Evolutionary conservation across 1,140 invertebrate species (phyloP), one percentile per base, ranked within the genome.

Genomic region (Chrysomallon squamiferum): DNA sequence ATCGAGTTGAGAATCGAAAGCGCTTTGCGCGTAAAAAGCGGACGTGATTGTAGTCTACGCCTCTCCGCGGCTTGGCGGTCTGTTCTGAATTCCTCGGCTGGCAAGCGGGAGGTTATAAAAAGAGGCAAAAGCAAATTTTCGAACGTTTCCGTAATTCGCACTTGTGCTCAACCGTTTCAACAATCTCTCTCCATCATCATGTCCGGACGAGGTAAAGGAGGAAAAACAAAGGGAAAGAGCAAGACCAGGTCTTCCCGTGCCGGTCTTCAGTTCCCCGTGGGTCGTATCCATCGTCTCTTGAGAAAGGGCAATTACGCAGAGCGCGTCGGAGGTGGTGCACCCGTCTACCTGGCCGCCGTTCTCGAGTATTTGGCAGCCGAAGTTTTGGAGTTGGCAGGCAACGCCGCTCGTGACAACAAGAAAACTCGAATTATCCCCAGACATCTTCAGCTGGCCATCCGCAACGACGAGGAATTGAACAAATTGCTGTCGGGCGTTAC

Each of bases 381-480:
- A 74, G 85, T 69, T 63, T 68, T 88, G 13, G 88, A 89, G 68
- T 83, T 88, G 82, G 92, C 92, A 29, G 91, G 92, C 2, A 93
- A 94, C 73, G 92, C 92, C 20, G 93, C 93, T 0, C 76, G 87
- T 47, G 88, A 90, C 79, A 88, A 89, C 79, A 88, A 88, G 69
- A 88, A 79, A 47, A 59, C 66, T 2, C 76, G 77, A 66, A 82
- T 84, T 38, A 79, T 81, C 58, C 82, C 82, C 15, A 68, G 83
- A 25, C 83, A 84, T 69, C 66, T 84, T 22, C 81, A 83, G 71
- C 62, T 84, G 56, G 83, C 83, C 43, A 79, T 85, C 59, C 64
- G 84, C 29, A 85, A 85, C 63, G 84, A 85, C 73, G 84, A 85
- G 65, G 84, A 85, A 65, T 72, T 85, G 59, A 85, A 85, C 74